Conservation (phyloP, 2,888 invertebrate species). For the Cosmopolites sordidus region DNA sequence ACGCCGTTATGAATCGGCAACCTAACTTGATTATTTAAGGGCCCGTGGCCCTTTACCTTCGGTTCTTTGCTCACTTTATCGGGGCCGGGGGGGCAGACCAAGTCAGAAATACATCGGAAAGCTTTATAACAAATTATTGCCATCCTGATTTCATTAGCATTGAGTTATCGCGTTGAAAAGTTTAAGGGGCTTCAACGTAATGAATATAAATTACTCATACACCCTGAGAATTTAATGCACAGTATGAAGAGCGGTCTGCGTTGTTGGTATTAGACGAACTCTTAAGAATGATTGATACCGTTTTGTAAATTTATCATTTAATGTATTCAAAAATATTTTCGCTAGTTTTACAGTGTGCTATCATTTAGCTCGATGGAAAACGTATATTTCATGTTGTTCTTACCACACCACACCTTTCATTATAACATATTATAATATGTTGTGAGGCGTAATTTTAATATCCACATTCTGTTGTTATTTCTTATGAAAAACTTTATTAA, state of each 20-base stretch:
- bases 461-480: too few relatives aligned
- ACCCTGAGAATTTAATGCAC: slow-evolving; percentile 1
- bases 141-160: slow-evolving; percentile 19
- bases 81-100: slow-evolving; percentile 1
- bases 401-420: too few relatives aligned
- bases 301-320: background rate
- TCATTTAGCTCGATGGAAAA: too few relatives aligned
- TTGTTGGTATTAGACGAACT: background rate
- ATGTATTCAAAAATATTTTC: too few relatives aligned
- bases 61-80: slow-evolving; percentile 19
- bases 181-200: slow-evolving; percentile 7
- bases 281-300: slow-evolving; percentile 1
- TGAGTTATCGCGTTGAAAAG: slow-evolving; percentile 12
- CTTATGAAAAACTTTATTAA: too few relatives aligned
- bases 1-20: slow-evolving; percentile 45
- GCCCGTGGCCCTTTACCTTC: slow-evolving; percentile 12
- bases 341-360: too few relatives aligned
- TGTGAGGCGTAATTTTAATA: too few relatives aligned
- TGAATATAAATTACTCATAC: slow-evolving; percentile 10
- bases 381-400: too few relatives aligned
- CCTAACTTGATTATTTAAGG: slow-evolving; percentile 37
- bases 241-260: background rate
- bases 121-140: slow-evolving; percentile 24
- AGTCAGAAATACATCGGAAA: slow-evolving; percentile 13
- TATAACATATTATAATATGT: too few relatives aligned